phyloP scores from a whole-genome alignment of 2,888 invertebrate genomes.

The Operophtera brumata region DNA sequence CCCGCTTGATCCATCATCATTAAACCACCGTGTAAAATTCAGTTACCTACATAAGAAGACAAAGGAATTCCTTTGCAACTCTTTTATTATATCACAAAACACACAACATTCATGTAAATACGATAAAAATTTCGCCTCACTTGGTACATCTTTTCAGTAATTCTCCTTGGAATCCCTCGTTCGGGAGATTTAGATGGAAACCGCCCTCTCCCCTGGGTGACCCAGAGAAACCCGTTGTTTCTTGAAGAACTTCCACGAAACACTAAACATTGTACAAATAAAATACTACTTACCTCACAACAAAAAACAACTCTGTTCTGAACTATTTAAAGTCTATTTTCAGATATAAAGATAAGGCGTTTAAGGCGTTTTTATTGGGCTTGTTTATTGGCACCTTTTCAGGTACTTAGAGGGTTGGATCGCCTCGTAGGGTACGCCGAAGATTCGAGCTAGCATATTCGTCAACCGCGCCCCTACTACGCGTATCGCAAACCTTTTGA shows the following conservation, averaged over 20 bases:
- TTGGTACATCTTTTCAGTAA: conserved; percentile 68
- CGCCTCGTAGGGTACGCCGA: conserved; percentile 57
- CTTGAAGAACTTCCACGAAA: conserved; percentile 60
- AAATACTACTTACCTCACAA: conserved; percentile 7
- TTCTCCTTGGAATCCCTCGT: conserved; percentile 68
- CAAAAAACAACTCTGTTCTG: conserved; percentile 27
- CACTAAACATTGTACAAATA: conserved; percentile 32
- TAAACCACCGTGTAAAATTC: too few species aligned
- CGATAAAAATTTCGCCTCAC: conserved; percentile 43
- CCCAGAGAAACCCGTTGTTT: conserved; percentile 75
- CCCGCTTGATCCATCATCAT: too few species aligned
- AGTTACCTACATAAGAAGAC: not conserved
- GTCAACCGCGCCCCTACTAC: conserved; percentile 55
- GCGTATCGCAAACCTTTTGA: conserved; percentile 10
- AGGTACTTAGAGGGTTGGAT: conserved; percentile 73
- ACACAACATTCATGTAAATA: conserved; percentile 25
- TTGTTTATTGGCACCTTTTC: conserved; percentile 75
- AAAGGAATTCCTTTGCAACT: not conserved
- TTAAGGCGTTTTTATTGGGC: conserved; percentile 41
- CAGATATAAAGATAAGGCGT: conserved; percentile 11
- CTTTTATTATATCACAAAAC: conserved; percentile 11
- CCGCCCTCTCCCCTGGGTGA: conserved; percentile 68
- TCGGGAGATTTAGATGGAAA: conserved; percentile 71
- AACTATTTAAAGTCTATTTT: conserved; percentile 31
- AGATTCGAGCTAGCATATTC: conserved; percentile 59